Conservation (phyloP, 2,888 invertebrate species). For the Biston betularia region DNA sequence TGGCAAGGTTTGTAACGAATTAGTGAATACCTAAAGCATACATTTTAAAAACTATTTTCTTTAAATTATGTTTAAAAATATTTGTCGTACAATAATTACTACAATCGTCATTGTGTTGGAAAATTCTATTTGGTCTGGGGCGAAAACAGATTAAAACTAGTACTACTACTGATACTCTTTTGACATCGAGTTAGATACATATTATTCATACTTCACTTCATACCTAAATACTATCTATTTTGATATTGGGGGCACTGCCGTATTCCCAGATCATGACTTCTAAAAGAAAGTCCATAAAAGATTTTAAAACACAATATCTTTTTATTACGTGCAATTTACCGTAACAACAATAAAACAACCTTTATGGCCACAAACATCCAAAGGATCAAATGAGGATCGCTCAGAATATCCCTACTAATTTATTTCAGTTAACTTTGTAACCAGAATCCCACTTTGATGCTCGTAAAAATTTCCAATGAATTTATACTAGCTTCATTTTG, state of each 20-base stretch:
- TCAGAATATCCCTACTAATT: not conserved
- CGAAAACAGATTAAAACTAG: too few relatives aligned
- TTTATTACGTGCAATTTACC: slow-evolving; percentile 1
- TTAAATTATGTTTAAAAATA: too few relatives aligned
- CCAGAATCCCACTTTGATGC: slow-evolving; percentile 1
- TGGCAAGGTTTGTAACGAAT: slow-evolving; percentile 1
- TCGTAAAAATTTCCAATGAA: slow-evolving; percentile 1
- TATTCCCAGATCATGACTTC: not conserved
- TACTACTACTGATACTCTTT: too few relatives aligned
- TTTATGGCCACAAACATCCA: slow-evolving; percentile 13
- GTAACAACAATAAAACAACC: slow-evolving; percentile 12
- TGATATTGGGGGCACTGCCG: too few relatives aligned
- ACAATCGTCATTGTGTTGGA: too few relatives aligned
- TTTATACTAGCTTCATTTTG: not conserved
- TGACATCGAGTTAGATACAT: too few relatives aligned
- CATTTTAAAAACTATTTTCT: too few relatives aligned
- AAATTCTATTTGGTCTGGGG: too few relatives aligned
- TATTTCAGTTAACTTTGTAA: slow-evolving; percentile 7
- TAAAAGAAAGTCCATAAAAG: not conserved
- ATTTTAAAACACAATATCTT: not conserved
- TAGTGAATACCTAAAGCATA: too few relatives aligned
- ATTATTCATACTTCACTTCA: too few relatives aligned
- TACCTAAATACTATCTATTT: too few relatives aligned
- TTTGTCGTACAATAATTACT: too few relatives aligned
- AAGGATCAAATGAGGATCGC: slow-evolving; percentile 22